Evolutionary conservation across 2,888 invertebrate genomes (phyloP).

Genomic region (Scelioninae gen. 2): DNA sequence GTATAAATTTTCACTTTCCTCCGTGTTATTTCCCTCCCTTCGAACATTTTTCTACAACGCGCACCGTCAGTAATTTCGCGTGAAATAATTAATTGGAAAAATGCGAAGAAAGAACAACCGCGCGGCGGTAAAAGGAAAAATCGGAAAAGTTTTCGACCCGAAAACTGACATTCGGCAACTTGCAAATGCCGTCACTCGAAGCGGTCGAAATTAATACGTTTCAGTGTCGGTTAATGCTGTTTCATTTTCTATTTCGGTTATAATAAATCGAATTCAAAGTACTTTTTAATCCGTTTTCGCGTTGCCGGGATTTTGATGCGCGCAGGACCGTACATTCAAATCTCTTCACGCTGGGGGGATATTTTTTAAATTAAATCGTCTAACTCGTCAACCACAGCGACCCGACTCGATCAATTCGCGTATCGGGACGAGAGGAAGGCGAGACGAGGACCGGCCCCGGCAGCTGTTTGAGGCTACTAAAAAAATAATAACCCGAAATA

Average conservation of each 20-base stretch:
- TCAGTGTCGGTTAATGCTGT: conserved; percentile 47
- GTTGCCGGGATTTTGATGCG: conserved; percentile 51
- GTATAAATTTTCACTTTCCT: too few relatives aligned
- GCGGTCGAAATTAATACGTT: conserved; percentile 45
- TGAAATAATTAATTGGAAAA: too few relatives aligned
- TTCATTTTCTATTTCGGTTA: conserved; percentile 49
- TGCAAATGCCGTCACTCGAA: conserved; percentile 16
- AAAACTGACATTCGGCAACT: conserved; percentile 23
- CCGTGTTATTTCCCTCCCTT: too few relatives aligned
- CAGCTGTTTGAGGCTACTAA: conserved; percentile 30
- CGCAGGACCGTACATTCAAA: conserved; percentile 49
- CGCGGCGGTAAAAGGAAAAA: too few relatives aligned
- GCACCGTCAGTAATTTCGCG: too few relatives aligned
- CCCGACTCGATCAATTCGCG: conserved; percentile 46
- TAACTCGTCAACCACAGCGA: conserved; percentile 55
- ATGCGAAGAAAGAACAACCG: neutral
- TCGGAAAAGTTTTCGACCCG: too few relatives aligned
- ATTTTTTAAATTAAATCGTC: conserved; percentile 59
- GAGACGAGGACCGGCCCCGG: neutral
- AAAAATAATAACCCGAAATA: conserved; percentile 37
- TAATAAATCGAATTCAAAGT: conserved; percentile 55
- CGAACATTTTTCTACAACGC: too few relatives aligned
- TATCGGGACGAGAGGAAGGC: neutral
- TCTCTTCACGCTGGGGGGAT: conserved; percentile 47
- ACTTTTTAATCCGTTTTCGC: conserved; percentile 56